Evolutionary conservation across 1,140 invertebrate species (phyloP).

Genomic region (Helicoverpa zea): DNA sequence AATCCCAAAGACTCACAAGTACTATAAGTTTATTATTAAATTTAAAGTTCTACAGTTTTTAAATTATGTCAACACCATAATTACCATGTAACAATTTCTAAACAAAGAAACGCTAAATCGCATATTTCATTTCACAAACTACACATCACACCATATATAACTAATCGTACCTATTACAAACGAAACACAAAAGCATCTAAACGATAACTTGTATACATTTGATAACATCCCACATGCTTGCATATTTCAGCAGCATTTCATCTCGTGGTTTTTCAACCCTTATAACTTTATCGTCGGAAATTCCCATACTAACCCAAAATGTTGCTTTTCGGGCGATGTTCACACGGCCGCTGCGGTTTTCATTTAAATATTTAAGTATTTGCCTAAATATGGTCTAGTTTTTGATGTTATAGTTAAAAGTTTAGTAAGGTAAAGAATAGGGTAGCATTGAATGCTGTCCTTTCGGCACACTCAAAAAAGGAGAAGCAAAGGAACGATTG

Average conservation of each 20-base stretch:
- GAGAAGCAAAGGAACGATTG: no score
- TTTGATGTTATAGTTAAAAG: neutral
- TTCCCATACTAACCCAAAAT: neutral
- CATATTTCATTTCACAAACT: no score
- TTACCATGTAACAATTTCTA: no score
- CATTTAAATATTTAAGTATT: slow-evolving; percentile 33
- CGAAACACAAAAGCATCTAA: neutral
- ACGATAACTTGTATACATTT: slow-evolving; percentile 7
- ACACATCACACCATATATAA: neutral
- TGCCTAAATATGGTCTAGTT: slow-evolving; percentile 4
- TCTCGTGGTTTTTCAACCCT: slow-evolving; percentile 30
- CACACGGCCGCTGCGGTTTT: slow-evolving; percentile 5
- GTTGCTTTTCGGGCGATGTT: neutral
- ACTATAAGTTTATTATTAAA: no score
- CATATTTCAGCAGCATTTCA: slow-evolving; percentile 29
- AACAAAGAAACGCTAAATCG: no score
- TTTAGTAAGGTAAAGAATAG: neutral
- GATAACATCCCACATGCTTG: neutral
- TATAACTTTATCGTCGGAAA: slow-evolving; percentile 18
- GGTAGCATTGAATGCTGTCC: neutral
- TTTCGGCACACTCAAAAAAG: no score
- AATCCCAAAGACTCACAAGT: no score
- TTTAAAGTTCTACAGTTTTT: no score
- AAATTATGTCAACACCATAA: no score
- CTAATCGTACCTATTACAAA: neutral